phyloP scores from a whole-genome alignment of 1,140 invertebrate species.

The Drosophila pandora region DNA sequence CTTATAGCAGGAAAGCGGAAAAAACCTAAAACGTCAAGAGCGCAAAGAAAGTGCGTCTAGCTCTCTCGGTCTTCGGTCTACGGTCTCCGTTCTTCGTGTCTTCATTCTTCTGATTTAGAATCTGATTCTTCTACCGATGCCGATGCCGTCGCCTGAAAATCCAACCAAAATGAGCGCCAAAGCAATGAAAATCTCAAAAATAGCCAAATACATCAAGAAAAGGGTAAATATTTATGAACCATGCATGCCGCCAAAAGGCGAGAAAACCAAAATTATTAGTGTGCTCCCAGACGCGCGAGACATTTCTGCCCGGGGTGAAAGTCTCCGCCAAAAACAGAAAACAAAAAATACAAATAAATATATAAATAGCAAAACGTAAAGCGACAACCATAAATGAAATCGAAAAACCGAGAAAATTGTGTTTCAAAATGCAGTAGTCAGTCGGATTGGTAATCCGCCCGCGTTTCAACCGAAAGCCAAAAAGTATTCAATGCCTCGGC shows the following conservation, averaged over 20 bases:
- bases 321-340: slow-evolving; percentile 30
- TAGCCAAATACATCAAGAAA: slow-evolving; percentile 83
- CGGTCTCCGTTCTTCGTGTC: slow-evolving; percentile 1
- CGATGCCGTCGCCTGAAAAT: slow-evolving; percentile 18
- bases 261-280: slow-evolving; percentile 32
- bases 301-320: slow-evolving; percentile 57
- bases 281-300: slow-evolving; percentile 14
- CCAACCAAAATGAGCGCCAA: slow-evolving; percentile 77
- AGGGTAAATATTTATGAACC: slow-evolving; percentile 72
- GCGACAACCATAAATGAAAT: slow-evolving; percentile 12
- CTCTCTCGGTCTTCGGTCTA: slow-evolving; percentile 23
- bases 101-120: slow-evolving; percentile 1
- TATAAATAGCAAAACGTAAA: slow-evolving; percentile 23
- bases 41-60: slow-evolving; percentile 7
- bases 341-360: slow-evolving; percentile 1
- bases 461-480: slow-evolving; percentile 46
- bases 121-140: slow-evolving; percentile 10
- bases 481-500: slow-evolving; percentile 74
- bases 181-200: slow-evolving; percentile 78
- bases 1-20: slow-evolving; percentile 23
- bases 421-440: slow-evolving; percentile 31
- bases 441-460: slow-evolving; percentile 54
- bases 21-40: slow-evolving; percentile 24
- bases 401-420: slow-evolving; percentile 31
- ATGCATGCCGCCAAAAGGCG: not conserved